These are phyloP conservation scores for Galbula dea DNA, from an alignment of 2,113 vertebrate genomes.

Conservation along the genomic window DNA sequence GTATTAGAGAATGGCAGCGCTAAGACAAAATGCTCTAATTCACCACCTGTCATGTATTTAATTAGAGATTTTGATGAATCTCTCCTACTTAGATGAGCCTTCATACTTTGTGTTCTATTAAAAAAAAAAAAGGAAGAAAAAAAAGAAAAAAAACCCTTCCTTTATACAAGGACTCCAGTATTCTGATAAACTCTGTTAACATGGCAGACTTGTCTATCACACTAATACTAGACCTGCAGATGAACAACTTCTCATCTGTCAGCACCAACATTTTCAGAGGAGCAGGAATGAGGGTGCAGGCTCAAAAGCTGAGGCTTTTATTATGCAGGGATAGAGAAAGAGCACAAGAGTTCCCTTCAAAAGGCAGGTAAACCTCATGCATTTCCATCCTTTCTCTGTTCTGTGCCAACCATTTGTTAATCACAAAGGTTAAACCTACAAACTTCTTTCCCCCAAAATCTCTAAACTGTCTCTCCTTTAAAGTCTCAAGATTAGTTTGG, in stretches of 20 bases:
- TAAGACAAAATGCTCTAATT: conserved; percentile 79
- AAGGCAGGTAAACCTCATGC: background rate
- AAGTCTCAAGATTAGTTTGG: background rate
- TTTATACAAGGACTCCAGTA: background rate
- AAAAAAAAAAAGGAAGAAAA: background rate
- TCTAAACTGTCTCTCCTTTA: background rate
- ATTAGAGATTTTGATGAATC: conserved; percentile 77
- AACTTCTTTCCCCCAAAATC: background rate
- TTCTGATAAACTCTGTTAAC: background rate
- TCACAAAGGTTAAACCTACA: background rate
- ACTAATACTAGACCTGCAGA: background rate
- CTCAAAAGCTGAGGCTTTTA: background rate
- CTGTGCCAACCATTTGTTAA: background rate
- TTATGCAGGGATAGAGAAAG: background rate
- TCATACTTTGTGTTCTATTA: background rate
- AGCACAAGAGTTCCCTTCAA: background rate
- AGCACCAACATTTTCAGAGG: background rate
- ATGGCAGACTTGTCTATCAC: background rate
- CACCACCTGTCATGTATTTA: conserved; percentile 79
- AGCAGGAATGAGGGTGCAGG: background rate
- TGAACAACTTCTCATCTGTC: background rate
- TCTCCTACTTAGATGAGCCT: conserved; percentile 58
- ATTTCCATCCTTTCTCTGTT: background rate
- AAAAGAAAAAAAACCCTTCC: background rate
- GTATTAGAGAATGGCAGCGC: conserved; percentile 69